A percentile compares a stretch with the other conserved stretches of the same genome.
phyloP scores from a whole-genome alignment of 2,797 vertebrate genomes.

The Gastrophryne carolinensis region DNA sequence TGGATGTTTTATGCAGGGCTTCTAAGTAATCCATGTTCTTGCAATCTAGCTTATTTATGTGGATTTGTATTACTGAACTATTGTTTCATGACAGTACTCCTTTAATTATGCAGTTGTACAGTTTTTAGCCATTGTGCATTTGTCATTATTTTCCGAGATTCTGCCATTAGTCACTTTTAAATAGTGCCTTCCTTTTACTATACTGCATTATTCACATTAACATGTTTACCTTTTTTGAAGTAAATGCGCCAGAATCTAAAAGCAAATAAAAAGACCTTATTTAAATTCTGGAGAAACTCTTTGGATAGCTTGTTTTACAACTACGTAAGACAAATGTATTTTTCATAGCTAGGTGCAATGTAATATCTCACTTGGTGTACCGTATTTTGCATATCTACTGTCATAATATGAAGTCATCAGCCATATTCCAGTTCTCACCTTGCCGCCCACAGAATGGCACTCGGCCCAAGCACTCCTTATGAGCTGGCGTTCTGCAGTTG shows the following conservation, averaged over 20 bases:
- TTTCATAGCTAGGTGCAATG: too few relatives aligned
- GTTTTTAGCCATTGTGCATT: not conserved
- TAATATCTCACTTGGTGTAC: too few relatives aligned
- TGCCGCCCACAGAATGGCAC: slow-evolving; percentile 76
- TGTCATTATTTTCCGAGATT: not conserved
- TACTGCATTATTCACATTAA: not conserved
- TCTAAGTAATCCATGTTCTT: too few relatives aligned
- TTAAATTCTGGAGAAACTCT: too few relatives aligned
- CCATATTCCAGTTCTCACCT: slow-evolving; percentile 17
- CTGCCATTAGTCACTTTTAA: not conserved
- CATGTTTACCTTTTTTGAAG: slow-evolving; percentile 62
- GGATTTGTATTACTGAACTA: not conserved
- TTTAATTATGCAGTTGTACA: not conserved
- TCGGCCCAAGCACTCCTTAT: slow-evolving; percentile 91
- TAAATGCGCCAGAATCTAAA: slow-evolving; percentile 57
- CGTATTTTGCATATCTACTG: too few relatives aligned
- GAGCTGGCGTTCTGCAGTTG: slow-evolving; percentile 83
- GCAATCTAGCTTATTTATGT: too few relatives aligned
- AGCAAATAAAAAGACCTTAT: slow-evolving; percentile 12
- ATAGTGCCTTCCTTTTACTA: not conserved
- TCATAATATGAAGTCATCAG: too few relatives aligned
- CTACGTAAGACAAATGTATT: too few relatives aligned
- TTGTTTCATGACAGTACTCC: not conserved
- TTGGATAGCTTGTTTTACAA: too few relatives aligned
- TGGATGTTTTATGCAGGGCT: too few relatives aligned